A percentile compares a stretch with the other conserved stretches of the same genome.
Conservation (phyloP, 2,113 vertebrate species). For the Epinephelus lanceolatus region DNA sequence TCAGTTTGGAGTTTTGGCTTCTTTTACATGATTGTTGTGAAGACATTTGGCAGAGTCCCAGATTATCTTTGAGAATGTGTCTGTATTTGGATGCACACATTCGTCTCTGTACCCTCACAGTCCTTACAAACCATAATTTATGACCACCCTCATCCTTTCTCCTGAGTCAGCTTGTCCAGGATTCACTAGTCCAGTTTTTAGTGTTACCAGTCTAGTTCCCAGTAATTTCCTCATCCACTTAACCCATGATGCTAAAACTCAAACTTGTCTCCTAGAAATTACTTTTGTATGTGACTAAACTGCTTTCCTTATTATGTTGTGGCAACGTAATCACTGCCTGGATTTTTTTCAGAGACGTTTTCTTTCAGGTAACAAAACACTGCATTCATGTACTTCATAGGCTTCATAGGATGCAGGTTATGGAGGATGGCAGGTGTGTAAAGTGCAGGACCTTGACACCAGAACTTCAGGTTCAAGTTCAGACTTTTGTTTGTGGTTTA, state of each 20-base stretch:
- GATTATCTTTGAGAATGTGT: neutral
- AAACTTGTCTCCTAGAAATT: no score
- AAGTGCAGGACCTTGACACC: no score
- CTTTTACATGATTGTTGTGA: neutral
- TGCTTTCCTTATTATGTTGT: no score
- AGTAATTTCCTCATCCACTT: neutral
- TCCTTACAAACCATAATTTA: neutral
- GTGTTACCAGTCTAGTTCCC: neutral
- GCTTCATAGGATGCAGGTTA: no score
- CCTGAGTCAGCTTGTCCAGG: neutral
- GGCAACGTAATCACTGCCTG: no score
- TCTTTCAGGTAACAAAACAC: no score
- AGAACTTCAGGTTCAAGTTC: no score
- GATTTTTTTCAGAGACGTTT: no score
- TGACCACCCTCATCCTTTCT: neutral
- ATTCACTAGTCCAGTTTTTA: neutral
- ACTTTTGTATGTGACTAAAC: no score
- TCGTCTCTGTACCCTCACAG: neutral
- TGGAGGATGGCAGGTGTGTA: no score
- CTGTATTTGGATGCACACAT: neutral
- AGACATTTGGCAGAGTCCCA: neutral
- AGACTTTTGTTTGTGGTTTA: no score
- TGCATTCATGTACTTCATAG: no score
- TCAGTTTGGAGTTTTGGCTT: neutral
- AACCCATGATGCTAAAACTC: neutral